phyloP scores from a whole-genome alignment of 2,888 invertebrate genomes.

The Hydriomena furcata region DNA sequence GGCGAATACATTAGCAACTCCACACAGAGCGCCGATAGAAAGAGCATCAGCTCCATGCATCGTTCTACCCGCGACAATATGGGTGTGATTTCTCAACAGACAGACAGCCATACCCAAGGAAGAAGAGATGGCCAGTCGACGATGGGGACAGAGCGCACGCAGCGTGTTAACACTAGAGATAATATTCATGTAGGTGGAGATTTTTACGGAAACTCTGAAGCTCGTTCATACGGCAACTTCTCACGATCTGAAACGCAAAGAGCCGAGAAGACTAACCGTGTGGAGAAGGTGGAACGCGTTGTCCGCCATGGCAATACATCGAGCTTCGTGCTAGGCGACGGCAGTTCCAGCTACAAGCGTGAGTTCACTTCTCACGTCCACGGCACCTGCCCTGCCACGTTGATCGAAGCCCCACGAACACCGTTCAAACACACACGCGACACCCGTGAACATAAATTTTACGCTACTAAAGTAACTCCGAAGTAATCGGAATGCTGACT shows the following conservation, averaged over 20 bases:
- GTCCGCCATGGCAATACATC: slow-evolving; percentile 88
- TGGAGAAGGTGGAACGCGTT: slow-evolving; percentile 85
- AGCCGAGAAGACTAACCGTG: slow-evolving; percentile 62
- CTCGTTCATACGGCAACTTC: slow-evolving; percentile 87
- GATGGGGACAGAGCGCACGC: slow-evolving; percentile 83
- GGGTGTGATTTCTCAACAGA: slow-evolving; percentile 77
- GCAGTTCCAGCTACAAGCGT: slow-evolving; percentile 88
- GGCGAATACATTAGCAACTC: slow-evolving; percentile 87
- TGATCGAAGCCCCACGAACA: slow-evolving; percentile 89
- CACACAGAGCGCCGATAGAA: slow-evolving; percentile 87
- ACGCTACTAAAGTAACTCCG: slow-evolving; percentile 86
- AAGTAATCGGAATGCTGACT: slow-evolving; percentile 37
- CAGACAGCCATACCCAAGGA: slow-evolving; percentile 66
- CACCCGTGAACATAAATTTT: slow-evolving; percentile 93
- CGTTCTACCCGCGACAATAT: slow-evolving; percentile 85
- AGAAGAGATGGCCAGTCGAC: slow-evolving; percentile 82
- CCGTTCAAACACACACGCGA: slow-evolving; percentile 93
- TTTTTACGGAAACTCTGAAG: slow-evolving; percentile 89
- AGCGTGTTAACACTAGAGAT: slow-evolving; percentile 84
- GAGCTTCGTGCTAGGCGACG: slow-evolving; percentile 89
- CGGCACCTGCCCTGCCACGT: slow-evolving; percentile 91
- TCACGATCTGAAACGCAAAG: slow-evolving; percentile 77
- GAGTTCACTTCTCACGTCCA: slow-evolving; percentile 89
- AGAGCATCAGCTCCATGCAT: slow-evolving; percentile 91
- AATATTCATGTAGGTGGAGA: slow-evolving; percentile 89